Evolutionary conservation across 2,888 invertebrate genomes (phyloP).

Genomic region (Quadroppia sp.): DNA sequence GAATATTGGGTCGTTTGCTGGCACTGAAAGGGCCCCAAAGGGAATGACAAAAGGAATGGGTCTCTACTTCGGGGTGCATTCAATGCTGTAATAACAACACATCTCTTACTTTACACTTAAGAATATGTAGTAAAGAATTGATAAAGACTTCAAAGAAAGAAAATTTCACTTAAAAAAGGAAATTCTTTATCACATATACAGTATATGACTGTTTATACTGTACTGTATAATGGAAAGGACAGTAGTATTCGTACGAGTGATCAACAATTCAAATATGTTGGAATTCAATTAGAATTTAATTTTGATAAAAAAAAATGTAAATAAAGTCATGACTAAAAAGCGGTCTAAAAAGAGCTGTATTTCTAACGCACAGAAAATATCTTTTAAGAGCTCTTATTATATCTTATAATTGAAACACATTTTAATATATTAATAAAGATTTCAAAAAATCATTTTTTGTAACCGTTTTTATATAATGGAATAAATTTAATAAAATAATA

Average conservation of each 20-base stretch:
- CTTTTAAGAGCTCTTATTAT: background rate
- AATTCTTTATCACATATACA: too few relatives aligned
- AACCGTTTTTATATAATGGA: too few relatives aligned
- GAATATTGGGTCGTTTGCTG: background rate
- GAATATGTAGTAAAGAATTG: background rate
- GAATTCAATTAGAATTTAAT: background rate
- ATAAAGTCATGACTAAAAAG: background rate
- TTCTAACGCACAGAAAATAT: conserved; percentile 4
- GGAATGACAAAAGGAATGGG: background rate
- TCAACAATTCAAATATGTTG: background rate
- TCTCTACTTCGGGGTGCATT: background rate
- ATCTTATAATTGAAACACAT: background rate
- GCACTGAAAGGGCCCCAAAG: background rate
- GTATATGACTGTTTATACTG: too few relatives aligned
- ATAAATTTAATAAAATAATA: too few relatives aligned
- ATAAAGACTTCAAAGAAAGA: background rate
- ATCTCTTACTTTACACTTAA: background rate
- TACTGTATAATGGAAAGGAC: too few relatives aligned
- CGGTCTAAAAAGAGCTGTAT: background rate
- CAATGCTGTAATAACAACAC: background rate
- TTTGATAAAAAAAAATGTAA: background rate
- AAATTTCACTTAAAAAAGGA: too few relatives aligned
- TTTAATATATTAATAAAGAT: too few relatives aligned
- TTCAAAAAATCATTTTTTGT: too few relatives aligned
- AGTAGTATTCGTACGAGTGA: background rate